Evolutionary conservation across 2,888 invertebrate species (phyloP), one percentile per base, ranked within the genome.

Genomic region (Drosophila niveifrons): DNA sequence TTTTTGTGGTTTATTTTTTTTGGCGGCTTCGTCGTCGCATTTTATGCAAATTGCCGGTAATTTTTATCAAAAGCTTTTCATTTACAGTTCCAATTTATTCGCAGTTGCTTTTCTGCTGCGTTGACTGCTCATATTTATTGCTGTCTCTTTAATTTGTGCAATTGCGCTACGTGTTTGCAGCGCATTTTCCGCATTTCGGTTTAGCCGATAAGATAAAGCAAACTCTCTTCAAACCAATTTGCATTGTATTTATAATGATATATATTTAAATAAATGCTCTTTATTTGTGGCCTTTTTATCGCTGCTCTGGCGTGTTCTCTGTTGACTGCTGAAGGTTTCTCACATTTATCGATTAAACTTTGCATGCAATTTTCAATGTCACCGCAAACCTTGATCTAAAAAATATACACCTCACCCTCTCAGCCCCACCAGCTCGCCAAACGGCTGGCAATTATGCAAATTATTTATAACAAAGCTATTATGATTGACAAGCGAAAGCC

Each of bases 351-450:
- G 77, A 83, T 83, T 83, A 80, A 83, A 83, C 87, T 83, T 87
- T 78, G 82, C 78, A 66, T 80, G 82, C 75, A 73, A 58, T 77
- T 87, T 87, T 84, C 87, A 87, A 84, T 87, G 85, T 84, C 87
- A 71, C 67, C 56, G 51, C 71, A 55, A 78, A 59, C 82, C 83
- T 83, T 83, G 87, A 81, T 87, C 83, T 44, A 79, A 80, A 59
- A 23, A 23, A 23, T 23, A 23, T 23, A 23, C 50, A 41, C 44
- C 47, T 34, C 36, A 57, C 63, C 50, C 44, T 36, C n/a, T 6
- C 17, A 50, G 18, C 18, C 47, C 13, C 47, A 28, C 36, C 44
- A 31, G 17, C 39, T 29, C 17, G 15, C 39, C 66, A 55, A 72
- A 46, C 52, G 64, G 17, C 66, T 64, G 55, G 43, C 48, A 76